Conservation (phyloP, 2,888 invertebrate genomes). For the Cremastobaeus sp. region DNA sequence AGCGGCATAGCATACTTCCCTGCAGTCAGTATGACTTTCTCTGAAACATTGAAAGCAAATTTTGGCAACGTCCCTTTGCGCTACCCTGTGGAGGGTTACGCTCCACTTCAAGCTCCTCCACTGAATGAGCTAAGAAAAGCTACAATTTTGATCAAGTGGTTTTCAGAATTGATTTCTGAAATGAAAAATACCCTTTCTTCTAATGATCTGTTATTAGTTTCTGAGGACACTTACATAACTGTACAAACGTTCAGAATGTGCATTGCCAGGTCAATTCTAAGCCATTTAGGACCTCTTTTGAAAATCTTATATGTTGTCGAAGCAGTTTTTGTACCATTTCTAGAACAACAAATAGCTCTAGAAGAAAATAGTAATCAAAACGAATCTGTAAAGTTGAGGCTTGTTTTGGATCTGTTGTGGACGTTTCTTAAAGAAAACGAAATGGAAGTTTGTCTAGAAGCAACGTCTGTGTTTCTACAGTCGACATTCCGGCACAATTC, state of each 20-base stretch:
- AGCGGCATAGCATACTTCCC: conserved; percentile 89
- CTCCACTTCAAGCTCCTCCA: conserved; percentile 82
- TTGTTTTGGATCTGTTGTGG: conserved; percentile 83
- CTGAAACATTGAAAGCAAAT: conserved; percentile 87
- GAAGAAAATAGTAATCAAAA: conserved; percentile 44
- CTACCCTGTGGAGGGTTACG: conserved; percentile 84
- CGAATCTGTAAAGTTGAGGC: conserved; percentile 64
- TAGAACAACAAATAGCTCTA: conserved; percentile 69
- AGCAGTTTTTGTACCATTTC: conserved; percentile 82
- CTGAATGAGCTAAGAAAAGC: conserved; percentile 72
- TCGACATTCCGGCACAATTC: conserved; percentile 83
- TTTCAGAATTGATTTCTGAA: conserved; percentile 76
- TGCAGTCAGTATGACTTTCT: conserved; percentile 87
- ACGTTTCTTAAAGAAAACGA: conserved; percentile 84
- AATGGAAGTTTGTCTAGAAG: conserved; percentile 82
- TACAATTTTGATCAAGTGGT: conserved; percentile 78
- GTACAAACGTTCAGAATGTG: conserved; percentile 71
- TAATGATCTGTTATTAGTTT: conserved; percentile 28
- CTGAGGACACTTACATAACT: conserved; percentile 66
- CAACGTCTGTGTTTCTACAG: conserved; percentile 82
- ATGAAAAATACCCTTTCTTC: conserved; percentile 53
- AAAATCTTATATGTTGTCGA: conserved; percentile 85
- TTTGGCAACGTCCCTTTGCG: conserved; percentile 86
- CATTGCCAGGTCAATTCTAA: conserved; percentile 78
- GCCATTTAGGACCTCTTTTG: conserved; percentile 81